A percentile compares a stretch with the other conserved stretches of the same genome.
Evolutionary conservation across 2,888 invertebrate genomes (phyloP).

Genomic region (Phaonia tiefii): DNA sequence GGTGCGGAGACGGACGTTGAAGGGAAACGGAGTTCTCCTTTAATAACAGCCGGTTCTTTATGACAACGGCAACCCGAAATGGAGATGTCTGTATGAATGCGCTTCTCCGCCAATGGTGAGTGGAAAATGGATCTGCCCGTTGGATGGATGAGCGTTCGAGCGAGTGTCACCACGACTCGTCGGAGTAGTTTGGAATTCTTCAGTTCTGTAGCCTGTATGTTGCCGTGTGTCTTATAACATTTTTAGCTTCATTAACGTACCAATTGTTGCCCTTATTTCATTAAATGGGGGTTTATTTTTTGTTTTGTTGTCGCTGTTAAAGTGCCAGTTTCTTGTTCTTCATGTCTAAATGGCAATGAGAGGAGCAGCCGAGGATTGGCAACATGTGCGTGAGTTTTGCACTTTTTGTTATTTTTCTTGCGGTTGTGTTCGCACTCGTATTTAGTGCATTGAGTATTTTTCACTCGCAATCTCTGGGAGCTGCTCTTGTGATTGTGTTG

Average conservation of each 20-base stretch:
- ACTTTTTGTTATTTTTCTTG: conserved; percentile 56
- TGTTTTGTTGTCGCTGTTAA: conserved; percentile 45
- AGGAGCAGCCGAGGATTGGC: conserved; percentile 26
- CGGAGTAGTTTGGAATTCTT: conserved; percentile 24
- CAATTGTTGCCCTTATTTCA: conserved; percentile 68
- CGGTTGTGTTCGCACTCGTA: too few relatives aligned
- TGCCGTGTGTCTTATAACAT: conserved; percentile 59
- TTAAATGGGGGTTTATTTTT: conserved; percentile 54
- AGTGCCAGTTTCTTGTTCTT: conserved; percentile 5
- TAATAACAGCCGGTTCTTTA: conserved; percentile 8
- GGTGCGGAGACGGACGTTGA: too few relatives aligned
- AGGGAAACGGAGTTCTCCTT: neutral
- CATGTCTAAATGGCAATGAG: conserved; percentile 47
- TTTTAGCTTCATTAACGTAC: conserved; percentile 68
- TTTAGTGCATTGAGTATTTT: conserved; percentile 26
- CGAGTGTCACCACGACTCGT: conserved; percentile 17
- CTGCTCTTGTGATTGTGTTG: too few relatives aligned
- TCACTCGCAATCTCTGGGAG: neutral
- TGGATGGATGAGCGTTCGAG: conserved; percentile 8
- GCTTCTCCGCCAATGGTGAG: neutral
- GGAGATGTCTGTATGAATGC: neutral
- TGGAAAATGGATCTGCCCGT: neutral
- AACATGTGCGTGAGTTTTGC: conserved; percentile 66
- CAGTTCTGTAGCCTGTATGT: conserved; percentile 2
- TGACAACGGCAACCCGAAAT: conserved; percentile 8